Base-by-base conservation (phyloP, 53 echinoderm and acorn worm genomes). In the Actinopyga echinites region DNA sequence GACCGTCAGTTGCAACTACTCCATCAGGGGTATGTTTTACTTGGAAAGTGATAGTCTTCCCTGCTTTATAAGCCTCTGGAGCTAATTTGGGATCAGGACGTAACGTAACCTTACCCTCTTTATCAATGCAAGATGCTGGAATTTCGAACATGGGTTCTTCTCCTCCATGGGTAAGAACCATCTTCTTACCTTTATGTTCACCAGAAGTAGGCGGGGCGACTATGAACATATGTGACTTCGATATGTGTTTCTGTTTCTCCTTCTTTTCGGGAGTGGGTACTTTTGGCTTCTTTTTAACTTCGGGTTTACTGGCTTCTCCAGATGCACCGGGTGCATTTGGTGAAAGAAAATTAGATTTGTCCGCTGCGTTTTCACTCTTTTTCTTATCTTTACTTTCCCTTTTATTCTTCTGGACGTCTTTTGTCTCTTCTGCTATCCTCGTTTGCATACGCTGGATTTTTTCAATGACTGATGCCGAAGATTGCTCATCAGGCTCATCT, bases 21-120 rank as follows among this genome's bases (percentile, higher is more conserved):
- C 87, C 79, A 37, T 69, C 87, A 20, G 69, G 60, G 8, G 86
- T 77, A 6, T 90, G 85, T 20, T 85, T 69, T 0, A 95, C 95
- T 34, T 88, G 89, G 75, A 95, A 95, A 32, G 91, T 95, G 67
- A 95, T 92, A 20, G 85, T 92, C 38, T 89, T 89, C 56, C 89
- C 89, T 40, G 84, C 66, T 66, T 84, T 89, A 69, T 67, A 89
- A 8, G 89, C 89, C 38, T 89, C 89, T 19, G 89, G 89, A 40
- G 89, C 89, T 37, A 89, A 60, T 62, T 89, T 89, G 21, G 89
- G 89, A 61, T 89, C 89, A 11, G 89, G 89, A 20, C 84, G 84
- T 57, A 89, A 65, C 2, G 89, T 89, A 45, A 89, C 84, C 22
- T 83, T 57, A 12, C 89, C 89, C 64, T 89, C 78, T 37, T 84